phyloP scores from a whole-genome alignment of 2,888 invertebrate genomes.

The Morpho deidamia region DNA sequence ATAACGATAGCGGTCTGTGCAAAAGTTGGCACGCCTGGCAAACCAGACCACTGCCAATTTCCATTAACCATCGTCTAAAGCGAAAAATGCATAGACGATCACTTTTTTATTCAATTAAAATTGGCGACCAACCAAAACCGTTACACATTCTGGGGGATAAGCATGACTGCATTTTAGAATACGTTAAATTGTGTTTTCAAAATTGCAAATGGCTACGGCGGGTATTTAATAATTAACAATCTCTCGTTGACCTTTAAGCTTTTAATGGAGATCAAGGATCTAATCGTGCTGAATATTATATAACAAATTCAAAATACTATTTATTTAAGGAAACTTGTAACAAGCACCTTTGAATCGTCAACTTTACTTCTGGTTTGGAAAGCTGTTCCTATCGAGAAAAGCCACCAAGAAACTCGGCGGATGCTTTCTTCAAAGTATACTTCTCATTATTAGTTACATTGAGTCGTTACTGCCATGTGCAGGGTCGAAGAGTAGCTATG shows the following conservation, averaged over 20 bases:
- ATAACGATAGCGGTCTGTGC: constrained; percentile 72
- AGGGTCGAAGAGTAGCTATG: too few species aligned
- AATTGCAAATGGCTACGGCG: constrained; percentile 24
- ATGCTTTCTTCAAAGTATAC: too few species aligned
- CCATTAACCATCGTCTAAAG: constrained; percentile 78
- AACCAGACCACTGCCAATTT: constrained; percentile 75
- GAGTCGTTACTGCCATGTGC: too few species aligned
- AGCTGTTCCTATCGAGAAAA: too few species aligned
- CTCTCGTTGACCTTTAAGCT: not conserved
- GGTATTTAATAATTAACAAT: constrained; percentile 19
- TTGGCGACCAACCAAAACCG: constrained; percentile 58
- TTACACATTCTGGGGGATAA: constrained; percentile 29
- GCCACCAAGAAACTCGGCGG: too few species aligned
- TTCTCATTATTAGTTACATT: too few species aligned
- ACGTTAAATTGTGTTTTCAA: constrained; percentile 25
- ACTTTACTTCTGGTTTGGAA: too few species aligned
- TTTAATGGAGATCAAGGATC: too few species aligned
- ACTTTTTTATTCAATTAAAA: constrained; percentile 78
- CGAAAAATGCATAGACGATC: constrained; percentile 76
- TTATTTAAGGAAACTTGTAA: too few species aligned
- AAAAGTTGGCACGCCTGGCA: constrained; percentile 73
- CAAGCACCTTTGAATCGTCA: too few species aligned
- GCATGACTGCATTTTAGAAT: constrained; percentile 29
- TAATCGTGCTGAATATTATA: too few species aligned
- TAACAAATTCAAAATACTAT: too few species aligned